Evolutionary conservation across 37 sponge, comb jelly and placozoan species (phyloP).

Genomic region (Halisarca cf. caerulea): DNA sequence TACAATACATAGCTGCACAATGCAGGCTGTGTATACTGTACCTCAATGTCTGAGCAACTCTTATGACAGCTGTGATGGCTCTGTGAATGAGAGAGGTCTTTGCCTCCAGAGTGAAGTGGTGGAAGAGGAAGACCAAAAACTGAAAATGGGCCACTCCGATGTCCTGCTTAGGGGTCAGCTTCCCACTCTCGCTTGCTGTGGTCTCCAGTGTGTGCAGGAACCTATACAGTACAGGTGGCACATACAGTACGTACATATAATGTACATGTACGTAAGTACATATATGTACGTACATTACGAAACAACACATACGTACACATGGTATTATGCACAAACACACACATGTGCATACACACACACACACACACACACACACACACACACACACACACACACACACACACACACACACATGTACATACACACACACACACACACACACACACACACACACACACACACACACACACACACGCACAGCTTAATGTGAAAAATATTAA

Average conservation of each 20-base stretch:
- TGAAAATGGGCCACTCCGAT: constrained; percentile 60
- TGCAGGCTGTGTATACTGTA: neutral
- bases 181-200: constrained; percentile 25
- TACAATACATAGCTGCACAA: neutral
- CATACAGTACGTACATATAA: neutral
- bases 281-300: neutral
- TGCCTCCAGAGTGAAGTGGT: constrained; percentile 52
- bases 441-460: constrained; percentile 23
- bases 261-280: neutral
- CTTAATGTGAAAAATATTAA: no score
- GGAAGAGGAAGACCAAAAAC: constrained; percentile 70
- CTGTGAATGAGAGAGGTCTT: constrained; percentile 34
- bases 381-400: constrained; percentile 31
- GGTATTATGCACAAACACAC: no score
- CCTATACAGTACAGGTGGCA: constrained; percentile 24
- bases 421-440: constrained; percentile 24
- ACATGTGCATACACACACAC: neutral
- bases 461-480: no score
- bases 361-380: constrained; percentile 17
- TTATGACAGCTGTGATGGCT: constrained; percentile 56
- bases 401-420: constrained; percentile 20
- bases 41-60: constrained; percentile 45
- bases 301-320: neutral
- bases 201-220: constrained; percentile 62
- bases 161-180: constrained; percentile 30